Conservation (phyloP, 2,797 vertebrate genomes). For the Fundulus diaphanus region DNA sequence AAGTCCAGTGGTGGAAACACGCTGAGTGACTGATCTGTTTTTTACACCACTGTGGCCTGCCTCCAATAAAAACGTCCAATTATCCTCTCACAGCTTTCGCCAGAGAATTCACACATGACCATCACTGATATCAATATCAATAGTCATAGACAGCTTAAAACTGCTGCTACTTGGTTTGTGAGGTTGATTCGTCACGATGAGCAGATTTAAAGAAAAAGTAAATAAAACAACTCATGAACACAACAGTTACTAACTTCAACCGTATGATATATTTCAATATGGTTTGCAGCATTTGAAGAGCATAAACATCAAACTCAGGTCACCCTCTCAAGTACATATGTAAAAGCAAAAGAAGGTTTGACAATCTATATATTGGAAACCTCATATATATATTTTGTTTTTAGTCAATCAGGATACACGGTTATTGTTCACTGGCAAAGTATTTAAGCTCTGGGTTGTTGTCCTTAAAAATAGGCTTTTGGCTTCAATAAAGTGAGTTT, state of each 20-base stretch:
- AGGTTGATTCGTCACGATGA: not conserved
- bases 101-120: slow-evolving; percentile 18
- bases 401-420: not conserved
- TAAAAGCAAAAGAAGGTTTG: too few species aligned
- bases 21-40: slow-evolving; percentile 76
- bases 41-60: slow-evolving; percentile 60
- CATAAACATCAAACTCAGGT: not conserved
- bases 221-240: not conserved
- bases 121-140: slow-evolving; percentile 10
- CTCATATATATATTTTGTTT: not conserved
- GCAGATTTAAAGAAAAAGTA: not conserved
- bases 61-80: slow-evolving; percentile 57
- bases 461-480: not conserved
- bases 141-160: not conserved
- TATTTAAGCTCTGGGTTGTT: not conserved
- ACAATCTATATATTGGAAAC: too few species aligned
- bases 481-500: not conserved
- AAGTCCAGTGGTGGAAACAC: slow-evolving; percentile 70
- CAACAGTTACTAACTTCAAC: not conserved
- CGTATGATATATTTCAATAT: not conserved
- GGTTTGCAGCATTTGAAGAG: not conserved
- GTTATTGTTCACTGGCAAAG: not conserved
- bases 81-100: slow-evolving; percentile 43
- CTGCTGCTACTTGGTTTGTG: not conserved
- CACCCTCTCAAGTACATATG: not conserved